A percentile compares a stretch with the other conserved stretches of the same genome.
Evolutionary conservation across 2,113 vertebrate genomes (phyloP).

Genomic region (Neopipo cinnamomea): DNA sequence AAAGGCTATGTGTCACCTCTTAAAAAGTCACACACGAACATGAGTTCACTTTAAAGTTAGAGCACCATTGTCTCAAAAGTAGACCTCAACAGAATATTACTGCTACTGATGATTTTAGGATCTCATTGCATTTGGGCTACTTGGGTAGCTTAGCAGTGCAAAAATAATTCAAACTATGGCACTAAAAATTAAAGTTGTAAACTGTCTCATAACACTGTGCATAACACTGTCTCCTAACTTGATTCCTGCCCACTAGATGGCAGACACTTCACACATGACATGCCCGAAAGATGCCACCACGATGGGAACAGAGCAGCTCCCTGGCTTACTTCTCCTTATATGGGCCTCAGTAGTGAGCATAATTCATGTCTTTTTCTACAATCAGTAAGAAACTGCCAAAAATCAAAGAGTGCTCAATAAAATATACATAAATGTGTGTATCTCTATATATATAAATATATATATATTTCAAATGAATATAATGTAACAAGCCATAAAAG

Average conservation of each 20-base stretch:
- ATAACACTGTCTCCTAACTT: not conserved
- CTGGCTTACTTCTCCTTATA: not conserved
- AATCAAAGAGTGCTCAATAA: not conserved
- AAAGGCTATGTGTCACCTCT: not conserved
- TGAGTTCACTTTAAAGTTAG: not conserved
- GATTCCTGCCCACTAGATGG: not conserved
- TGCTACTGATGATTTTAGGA: not conserved
- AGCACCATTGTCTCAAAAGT: not conserved
- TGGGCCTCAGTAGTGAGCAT: not conserved
- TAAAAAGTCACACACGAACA: not conserved
- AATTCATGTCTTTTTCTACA: not conserved
- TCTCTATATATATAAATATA: not conserved
- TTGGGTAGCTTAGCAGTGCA: not conserved
- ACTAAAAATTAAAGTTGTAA: not conserved
- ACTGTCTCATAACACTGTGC: not conserved
- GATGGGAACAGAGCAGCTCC: rapidly evolving
- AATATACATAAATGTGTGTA: rapidly evolving
- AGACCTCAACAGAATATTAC: not conserved
- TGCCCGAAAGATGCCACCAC: rapidly evolving
- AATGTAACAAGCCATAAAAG: not conserved
- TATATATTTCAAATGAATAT: not conserved
- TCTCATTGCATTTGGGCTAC: not conserved
- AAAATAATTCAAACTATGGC: not conserved
- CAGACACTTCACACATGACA: not conserved
- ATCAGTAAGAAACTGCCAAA: not conserved